Base-by-base conservation (phyloP, 2,113 vertebrate genomes). In the Petrocephalus microphthalmus region DNA sequence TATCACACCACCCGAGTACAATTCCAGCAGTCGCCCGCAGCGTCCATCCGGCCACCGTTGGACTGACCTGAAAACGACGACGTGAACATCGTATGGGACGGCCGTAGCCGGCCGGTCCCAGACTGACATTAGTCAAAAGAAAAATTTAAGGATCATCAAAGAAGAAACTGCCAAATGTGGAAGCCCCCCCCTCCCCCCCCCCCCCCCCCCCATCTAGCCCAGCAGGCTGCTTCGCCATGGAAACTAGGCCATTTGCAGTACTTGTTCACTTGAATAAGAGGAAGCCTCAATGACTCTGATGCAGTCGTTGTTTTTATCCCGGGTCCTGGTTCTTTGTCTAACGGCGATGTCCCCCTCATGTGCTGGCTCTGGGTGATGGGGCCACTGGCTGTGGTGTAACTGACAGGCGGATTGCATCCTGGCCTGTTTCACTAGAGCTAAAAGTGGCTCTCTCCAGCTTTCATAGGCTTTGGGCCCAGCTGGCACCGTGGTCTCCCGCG, bases 1-100 rank as follows among this genome's bases (percentile, higher is more conserved):
- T 96, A 96, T 94, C 97, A 96, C 96, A 97, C 97, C 97, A 96
- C 95, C 95, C 95, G 93, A 95, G 95, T 94, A 95, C 94, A 91
- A 93, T 93, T 95, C 94, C 96, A 96, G 91, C 96, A 93, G 96
- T 94, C 90, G 91, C 94, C 88, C 45, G 89, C 93, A 54, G 91
- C 94, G 92, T 60, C 85, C 86, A 47, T 85, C 49, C 19, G 10
- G 67, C 49, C 85, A 89, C 87, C 89, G 87, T 89, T 90, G 91
- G 91, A 92, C 90, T 91, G 83, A 90, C 19, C 52, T 71, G 74
- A 85, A 91, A 87, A 47, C 56, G 37, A 49, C 56, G 5, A 71
- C 89, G 88, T 20, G 89, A 89, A 90, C 87, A 84, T 11, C 42
- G 42, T 29, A 78, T 83, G 89, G 89, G 87, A 89, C 91, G 83